Conservation (phyloP, 2,888 invertebrate species). For the Gari tellinella region DNA sequence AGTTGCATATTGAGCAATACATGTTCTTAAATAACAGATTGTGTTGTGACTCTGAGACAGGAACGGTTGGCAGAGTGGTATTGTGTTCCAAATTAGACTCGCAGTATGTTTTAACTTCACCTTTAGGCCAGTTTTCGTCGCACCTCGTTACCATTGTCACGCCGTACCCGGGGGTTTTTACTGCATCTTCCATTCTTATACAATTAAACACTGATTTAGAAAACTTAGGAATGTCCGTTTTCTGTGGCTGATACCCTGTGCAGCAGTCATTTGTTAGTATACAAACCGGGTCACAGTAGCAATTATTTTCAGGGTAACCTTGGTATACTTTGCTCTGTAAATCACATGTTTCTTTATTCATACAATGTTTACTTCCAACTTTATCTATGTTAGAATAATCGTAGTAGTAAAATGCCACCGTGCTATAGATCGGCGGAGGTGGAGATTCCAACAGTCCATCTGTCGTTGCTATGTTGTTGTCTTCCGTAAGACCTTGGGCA, state of each 20-base stretch:
- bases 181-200: slow-evolving; percentile 6
- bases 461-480: too few species aligned
- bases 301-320: slow-evolving; percentile 18
- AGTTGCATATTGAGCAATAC: slow-evolving; percentile 64
- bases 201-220: slow-evolving; percentile 25
- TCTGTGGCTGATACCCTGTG: background rate
- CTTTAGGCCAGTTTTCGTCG: slow-evolving; percentile 3
- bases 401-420: too few species aligned
- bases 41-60: slow-evolving; percentile 1
- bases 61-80: background rate
- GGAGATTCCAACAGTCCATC: too few species aligned
- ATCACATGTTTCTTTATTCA: too few species aligned
- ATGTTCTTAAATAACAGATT: slow-evolving; percentile 58
- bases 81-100: slow-evolving; percentile 8
- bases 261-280: slow-evolving; percentile 14
- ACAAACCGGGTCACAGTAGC: slow-evolving; percentile 24
- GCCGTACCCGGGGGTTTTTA: slow-evolving; percentile 6
- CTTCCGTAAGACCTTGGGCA: too few species aligned
- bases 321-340: too few species aligned
- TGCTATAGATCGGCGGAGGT: too few species aligned
- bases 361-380: too few species aligned
- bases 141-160: slow-evolving; percentile 35
- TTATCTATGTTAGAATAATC: too few species aligned
- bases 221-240: background rate
- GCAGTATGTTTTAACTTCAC: slow-evolving; percentile 12